Conservation (phyloP, 2,113 vertebrate genomes). For the Salvelinus fontinalis region DNA sequence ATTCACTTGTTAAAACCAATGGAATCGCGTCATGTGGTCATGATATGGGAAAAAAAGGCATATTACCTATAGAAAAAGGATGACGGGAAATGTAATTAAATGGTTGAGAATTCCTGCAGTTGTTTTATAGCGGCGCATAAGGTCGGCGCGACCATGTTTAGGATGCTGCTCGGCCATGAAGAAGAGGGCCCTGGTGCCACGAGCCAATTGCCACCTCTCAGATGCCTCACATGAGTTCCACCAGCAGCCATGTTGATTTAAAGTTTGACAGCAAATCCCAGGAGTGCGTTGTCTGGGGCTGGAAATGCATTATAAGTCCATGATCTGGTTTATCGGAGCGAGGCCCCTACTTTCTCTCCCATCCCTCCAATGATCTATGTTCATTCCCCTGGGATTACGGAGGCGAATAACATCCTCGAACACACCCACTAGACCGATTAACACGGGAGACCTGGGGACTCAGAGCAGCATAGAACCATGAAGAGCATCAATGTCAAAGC, state of each 20-base stretch:
- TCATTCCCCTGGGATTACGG: constrained; percentile 59
- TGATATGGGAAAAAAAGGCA: no score
- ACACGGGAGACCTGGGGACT: constrained; percentile 47
- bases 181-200: constrained; percentile 37
- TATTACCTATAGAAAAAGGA: not conserved
- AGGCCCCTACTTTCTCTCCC: constrained; percentile 10
- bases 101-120: constrained; percentile 69
- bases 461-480: constrained; percentile 45
- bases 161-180: constrained; percentile 65
- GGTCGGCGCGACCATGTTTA: constrained; percentile 73
- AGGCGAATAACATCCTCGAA: constrained; percentile 45
- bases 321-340: constrained; percentile 51
- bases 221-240: constrained; percentile 51
- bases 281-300: constrained; percentile 54
- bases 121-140: constrained; percentile 74
- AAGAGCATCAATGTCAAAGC: constrained; percentile 58
- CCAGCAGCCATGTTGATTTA: constrained; percentile 53
- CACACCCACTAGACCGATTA: constrained; percentile 53
- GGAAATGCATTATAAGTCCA: constrained; percentile 55
- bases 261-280: constrained; percentile 68
- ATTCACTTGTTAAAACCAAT: no score
- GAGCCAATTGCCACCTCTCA: constrained; percentile 56
- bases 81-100: constrained; percentile 72
- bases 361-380: constrained; percentile 58
- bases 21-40: no score